Evolutionary conservation across 2,888 invertebrate species (phyloP), one percentile per base, ranked within the genome.

Genomic region (Neria commutata): DNA sequence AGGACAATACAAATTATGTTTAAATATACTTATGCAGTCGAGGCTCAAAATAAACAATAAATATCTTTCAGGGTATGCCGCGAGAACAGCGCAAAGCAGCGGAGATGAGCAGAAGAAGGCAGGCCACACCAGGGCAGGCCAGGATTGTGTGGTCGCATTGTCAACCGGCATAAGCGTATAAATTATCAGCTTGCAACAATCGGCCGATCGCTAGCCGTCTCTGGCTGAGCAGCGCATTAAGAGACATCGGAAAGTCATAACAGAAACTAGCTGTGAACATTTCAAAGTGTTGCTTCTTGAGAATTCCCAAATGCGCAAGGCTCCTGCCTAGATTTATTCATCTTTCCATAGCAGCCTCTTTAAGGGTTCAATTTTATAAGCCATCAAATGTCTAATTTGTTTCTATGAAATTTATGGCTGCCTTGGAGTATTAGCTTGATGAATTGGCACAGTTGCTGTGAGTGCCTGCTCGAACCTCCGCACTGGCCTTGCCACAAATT

Each of bases 1-100:
- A 62, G 62, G 59, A 62, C 56, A 54, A 62, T 59, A 62, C n/a
- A 42, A 42, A 42, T 42, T 42, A 42, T 42, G 42, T 42, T 42
- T 42, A 42, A 42, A 42, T 42, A 42, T 17, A 21, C 42, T 42
- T 19, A 42, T 42, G 4, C 42, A 42, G 55, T 58, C n/a, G 23
- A 29, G 48, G 40, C 26, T 17, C 42, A 42, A 14, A 17, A 21
- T 42, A 42, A 17, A 21, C 6, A 42, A 42, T 6, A 42, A 6
- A 21, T 17, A n/a, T 42, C 37, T 17, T 42, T n/a, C n/a, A n/a
- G n/a, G n/a, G n/a, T n/a, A n/a, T n/a, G n/a, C n/a, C n/a, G n/a
- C n/a, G n/a, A n/a, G n/a, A n/a, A n/a, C n/a, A n/a, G n/a, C n/a
- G n/a, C n/a, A n/a, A n/a, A 19, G 42, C 17, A 14, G 14, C 37